These are phyloP conservation scores for Ellobius talpinus DNA, from an alignment of 2,113 vertebrate species.

Conservation along the genomic window DNA sequence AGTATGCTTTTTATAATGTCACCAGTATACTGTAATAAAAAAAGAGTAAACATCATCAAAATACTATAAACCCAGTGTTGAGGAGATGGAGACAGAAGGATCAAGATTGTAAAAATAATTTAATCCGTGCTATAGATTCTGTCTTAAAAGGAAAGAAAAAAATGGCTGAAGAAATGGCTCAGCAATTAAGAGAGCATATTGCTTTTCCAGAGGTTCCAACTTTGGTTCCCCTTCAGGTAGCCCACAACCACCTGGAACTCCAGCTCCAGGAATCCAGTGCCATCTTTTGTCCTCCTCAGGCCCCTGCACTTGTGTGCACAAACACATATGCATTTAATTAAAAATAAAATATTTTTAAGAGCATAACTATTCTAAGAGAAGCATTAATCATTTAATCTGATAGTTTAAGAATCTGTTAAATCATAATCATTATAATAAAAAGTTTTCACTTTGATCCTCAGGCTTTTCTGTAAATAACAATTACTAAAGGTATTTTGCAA, in stretches of 20 bases:
- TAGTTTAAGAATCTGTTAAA: background rate
- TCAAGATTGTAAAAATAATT: background rate
- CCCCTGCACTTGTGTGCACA: background rate
- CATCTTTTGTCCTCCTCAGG: background rate
- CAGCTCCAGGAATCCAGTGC: background rate
- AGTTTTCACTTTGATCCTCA: slow-evolving; percentile 44
- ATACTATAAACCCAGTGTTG: background rate
- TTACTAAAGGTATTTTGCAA: slow-evolving; percentile 11
- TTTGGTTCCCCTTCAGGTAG: background rate
- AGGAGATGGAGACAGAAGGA: background rate
- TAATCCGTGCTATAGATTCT: background rate
- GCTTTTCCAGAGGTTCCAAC: no score
- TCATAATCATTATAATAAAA: slow-evolving; percentile 33
- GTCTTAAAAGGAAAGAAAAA: background rate
- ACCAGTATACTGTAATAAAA: background rate
- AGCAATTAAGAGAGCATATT: background rate
- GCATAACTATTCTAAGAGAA: background rate
- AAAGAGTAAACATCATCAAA: slow-evolving; percentile 14
- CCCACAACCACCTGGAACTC: background rate
- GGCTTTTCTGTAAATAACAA: slow-evolving; percentile 50
- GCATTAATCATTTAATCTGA: slow-evolving; percentile 45
- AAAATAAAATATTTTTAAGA: background rate
- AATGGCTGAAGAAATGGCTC: background rate
- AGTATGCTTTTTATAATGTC: background rate
- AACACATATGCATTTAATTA: background rate